Evolutionary conservation across 2,888 invertebrate species (phyloP), one percentile per base, ranked within the genome.

Genomic region (Resseliella maxima): DNA sequence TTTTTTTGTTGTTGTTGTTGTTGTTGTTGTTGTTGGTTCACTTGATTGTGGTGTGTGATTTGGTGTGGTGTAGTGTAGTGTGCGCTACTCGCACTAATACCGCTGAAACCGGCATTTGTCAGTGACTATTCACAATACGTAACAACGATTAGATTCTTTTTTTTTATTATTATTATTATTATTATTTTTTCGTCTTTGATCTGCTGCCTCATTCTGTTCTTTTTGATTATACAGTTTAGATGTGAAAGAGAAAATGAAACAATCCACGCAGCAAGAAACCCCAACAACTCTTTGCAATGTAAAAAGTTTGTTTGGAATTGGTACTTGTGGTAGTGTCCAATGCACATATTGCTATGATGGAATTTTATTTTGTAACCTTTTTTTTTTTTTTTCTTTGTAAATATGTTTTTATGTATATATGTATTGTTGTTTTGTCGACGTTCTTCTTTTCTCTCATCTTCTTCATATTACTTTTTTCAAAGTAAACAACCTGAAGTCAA

Each of bases 51-150:
- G n/a, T n/a, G n/a, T n/a, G n/a, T n/a, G n/a, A n/a, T n/a, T n/a
- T n/a, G n/a, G 50, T 2, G 50, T 18, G 50, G 10, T 59, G 59
- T 24, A 24, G 5, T 59, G 21, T 50, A 50, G 24, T 24, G n/a
- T 6, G 59, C n/a, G 59, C 24, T 6, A 50, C 10, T 2, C 15
- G 50, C 50, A 50, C 50, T 50, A 50, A 50, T 50, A 24, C 59
- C 59, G 59, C 59, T 3, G 2, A 24, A 59, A 59, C 59, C 59
- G 59, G 59, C 59, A 59, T 59, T 59, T 59, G 59, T 59, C 59
- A 59, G n/a, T 50, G 46, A 59, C 59, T 24, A 24, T 24, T 24
- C 24, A 59, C 59, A 59, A 59, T 10, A 59, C 24, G 59, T 24
- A 59, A 59, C 6, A 24, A 24, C 24, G 24, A 59, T 59, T 59